Conservation (phyloP, 2,888 invertebrate genomes). For the Clostera curtula region DNA sequence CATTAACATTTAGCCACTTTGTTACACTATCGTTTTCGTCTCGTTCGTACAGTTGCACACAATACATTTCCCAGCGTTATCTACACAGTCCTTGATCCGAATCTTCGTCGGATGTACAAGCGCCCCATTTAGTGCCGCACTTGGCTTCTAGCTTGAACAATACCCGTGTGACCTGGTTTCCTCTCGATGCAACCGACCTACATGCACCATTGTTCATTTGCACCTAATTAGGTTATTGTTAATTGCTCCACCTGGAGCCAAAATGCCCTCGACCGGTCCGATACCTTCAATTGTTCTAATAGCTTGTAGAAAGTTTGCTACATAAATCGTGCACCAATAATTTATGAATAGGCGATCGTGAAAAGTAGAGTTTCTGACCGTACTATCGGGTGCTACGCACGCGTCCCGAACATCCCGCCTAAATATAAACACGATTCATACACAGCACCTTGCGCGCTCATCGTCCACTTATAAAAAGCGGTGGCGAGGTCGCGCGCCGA, state of each 20-base stretch:
- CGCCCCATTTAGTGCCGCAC: slow-evolving; percentile 41
- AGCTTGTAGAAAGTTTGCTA: too few species aligned
- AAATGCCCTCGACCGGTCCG: too few species aligned
- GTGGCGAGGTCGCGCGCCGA: slow-evolving; percentile 54
- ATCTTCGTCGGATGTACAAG: slow-evolving; percentile 34
- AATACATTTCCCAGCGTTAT: slow-evolving; percentile 7
- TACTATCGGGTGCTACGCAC: slow-evolving; percentile 30
- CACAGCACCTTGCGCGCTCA: slow-evolving; percentile 62
- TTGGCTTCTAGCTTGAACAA: slow-evolving; percentile 41
- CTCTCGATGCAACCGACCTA: slow-evolving; percentile 42
- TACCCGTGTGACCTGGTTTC: slow-evolving; percentile 51
- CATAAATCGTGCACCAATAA: too few species aligned
- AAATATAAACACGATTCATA: slow-evolving; percentile 61
- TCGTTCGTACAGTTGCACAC: too few species aligned
- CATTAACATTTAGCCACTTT: too few species aligned
- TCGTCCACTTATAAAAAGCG: slow-evolving; percentile 71
- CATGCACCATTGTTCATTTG: slow-evolving; percentile 38
- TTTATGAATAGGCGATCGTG: too few species aligned
- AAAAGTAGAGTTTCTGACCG: slow-evolving; percentile 18
- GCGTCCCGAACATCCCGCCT: slow-evolving; percentile 44
- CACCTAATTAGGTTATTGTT: slow-evolving; percentile 27
- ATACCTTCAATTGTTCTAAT: too few species aligned
- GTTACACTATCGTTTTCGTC: too few species aligned
- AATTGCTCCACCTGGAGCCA: slow-evolving; percentile 10
- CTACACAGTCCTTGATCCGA: slow-evolving; percentile 33